Base-by-base conservation (phyloP, 2,888 invertebrate genomes). In the Amphipyra tragopoginis region DNA sequence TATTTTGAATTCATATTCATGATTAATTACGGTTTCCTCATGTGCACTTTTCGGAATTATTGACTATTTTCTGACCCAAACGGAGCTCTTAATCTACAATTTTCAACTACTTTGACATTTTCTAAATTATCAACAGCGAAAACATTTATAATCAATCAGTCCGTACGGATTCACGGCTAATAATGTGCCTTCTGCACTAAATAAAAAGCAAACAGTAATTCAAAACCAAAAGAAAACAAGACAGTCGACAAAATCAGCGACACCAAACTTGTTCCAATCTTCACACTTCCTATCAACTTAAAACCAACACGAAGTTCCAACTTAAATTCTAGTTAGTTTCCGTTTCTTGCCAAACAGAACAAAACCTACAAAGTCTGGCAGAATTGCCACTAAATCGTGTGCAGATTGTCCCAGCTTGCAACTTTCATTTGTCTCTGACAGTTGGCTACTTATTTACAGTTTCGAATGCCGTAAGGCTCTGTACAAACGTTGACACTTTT, bases 331-430 rank as follows among this genome's bases (percentile, higher is more conserved):
- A 51, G 54, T 61, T 44, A 39, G 36, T 45, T 29, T 7, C 34
- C 50, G 33, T 52, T 40, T 70, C 71, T 69, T 60, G 71, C 64
- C 63, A 39, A 60, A 51, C 47, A 43, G 33, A 15, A 56, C 53
- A 40, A 15, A 54, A 44, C 66, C 36, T 21, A 51, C 50, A 55
- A n/a, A 69, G 65, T 62, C 29, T 29, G 29, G 4, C 4, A 54
- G 63, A 75, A 77, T 75, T 74, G 71, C 54, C 63, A 72, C 36
- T 80, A 78, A 75, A 79, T 80, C 63, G 70, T 57, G 56, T 52
- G 59, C 70, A 72, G 72, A 80, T 83, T 75, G 74, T 66, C 56
- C 49, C 65, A 57, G 58, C 51, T 65, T 65, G 65, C 63, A 61
- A 72, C 55, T 69, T 70, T 72, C 61, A 77, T 72, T 75, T 69